phyloP scores from a whole-genome alignment of 2,797 vertebrate genomes.

The Rhinatrema bivittatum region DNA sequence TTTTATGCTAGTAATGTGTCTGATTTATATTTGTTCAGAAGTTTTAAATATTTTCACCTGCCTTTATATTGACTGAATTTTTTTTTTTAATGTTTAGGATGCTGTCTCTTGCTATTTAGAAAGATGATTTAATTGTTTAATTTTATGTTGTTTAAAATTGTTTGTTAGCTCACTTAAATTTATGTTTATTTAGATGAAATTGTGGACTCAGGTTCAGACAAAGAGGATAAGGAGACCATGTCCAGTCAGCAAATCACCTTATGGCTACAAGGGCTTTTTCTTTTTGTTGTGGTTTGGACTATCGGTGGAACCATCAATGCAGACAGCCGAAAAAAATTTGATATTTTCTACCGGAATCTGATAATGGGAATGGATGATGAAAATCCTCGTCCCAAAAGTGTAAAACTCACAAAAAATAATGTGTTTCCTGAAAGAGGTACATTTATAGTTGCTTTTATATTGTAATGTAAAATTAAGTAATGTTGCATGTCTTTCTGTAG shows the following conservation, averaged over 20 bases:
- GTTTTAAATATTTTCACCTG: too few species aligned
- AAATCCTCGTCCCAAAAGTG: conserved; percentile 67
- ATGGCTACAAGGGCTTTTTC: conserved; percentile 83
- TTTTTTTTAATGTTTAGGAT: too few species aligned
- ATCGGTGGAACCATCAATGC: conserved; percentile 74
- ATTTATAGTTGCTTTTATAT: not conserved
- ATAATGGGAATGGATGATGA: conserved; percentile 57
- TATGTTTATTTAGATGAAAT: conserved; percentile 79
- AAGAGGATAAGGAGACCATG: conserved; percentile 46
- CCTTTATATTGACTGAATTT: too few species aligned
- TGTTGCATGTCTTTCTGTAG: too few species aligned
- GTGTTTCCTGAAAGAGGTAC: conserved; percentile 82
- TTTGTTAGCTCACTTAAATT: too few species aligned
- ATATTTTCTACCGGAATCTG: conserved; percentile 76
- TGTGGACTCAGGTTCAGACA: conserved; percentile 16
- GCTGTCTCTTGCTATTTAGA: too few species aligned
- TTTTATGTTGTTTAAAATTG: too few species aligned
- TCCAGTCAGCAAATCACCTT: conserved; percentile 70
- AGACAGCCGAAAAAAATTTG: conserved; percentile 80
- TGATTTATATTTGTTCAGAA: too few species aligned
- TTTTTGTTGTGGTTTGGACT: conserved; percentile 86
- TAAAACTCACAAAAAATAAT: conserved; percentile 74
- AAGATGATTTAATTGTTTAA: too few species aligned
- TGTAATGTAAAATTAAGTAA: too few species aligned
- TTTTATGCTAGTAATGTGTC: too few species aligned